Conservation (phyloP, 2,797 vertebrate genomes). For the Cichlasoma orientale region DNA sequence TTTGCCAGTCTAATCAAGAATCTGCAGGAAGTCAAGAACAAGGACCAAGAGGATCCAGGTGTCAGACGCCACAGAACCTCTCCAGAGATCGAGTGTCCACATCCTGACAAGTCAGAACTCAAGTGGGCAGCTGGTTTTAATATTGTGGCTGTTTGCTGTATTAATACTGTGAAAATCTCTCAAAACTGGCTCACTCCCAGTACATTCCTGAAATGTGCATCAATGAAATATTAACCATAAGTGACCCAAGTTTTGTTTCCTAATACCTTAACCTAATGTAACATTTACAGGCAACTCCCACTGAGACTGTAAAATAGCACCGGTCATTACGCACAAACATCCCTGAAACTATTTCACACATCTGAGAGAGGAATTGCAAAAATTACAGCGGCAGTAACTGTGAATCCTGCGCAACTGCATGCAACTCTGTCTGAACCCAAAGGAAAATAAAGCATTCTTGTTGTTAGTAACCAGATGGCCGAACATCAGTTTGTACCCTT, state of each 20-base stretch:
- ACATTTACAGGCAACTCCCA: background rate
- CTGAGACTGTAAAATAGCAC: background rate
- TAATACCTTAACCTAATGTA: background rate
- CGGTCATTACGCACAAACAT: background rate
- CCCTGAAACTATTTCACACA: background rate
- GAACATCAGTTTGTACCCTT: background rate
- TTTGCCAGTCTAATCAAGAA: background rate
- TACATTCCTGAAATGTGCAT: slow-evolving; percentile 6
- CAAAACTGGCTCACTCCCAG: background rate
- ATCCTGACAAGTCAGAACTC: background rate
- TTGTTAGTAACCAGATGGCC: slow-evolving; percentile 4
- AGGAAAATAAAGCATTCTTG: background rate
- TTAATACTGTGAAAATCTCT: background rate
- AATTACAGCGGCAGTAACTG: background rate
- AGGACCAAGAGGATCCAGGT: background rate
- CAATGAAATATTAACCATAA: background rate
- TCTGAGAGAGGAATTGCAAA: background rate
- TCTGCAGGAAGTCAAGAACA: background rate
- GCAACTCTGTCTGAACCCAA: background rate
- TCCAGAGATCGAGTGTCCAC: background rate
- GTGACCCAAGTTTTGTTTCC: background rate
- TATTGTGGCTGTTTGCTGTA: background rate
- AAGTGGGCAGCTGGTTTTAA: background rate
- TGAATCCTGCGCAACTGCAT: background rate
- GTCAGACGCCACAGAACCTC: background rate